Evolutionary conservation across 2,797 vertebrate genomes (phyloP).

Genomic region (Amblyopsis hoosieri): DNA sequence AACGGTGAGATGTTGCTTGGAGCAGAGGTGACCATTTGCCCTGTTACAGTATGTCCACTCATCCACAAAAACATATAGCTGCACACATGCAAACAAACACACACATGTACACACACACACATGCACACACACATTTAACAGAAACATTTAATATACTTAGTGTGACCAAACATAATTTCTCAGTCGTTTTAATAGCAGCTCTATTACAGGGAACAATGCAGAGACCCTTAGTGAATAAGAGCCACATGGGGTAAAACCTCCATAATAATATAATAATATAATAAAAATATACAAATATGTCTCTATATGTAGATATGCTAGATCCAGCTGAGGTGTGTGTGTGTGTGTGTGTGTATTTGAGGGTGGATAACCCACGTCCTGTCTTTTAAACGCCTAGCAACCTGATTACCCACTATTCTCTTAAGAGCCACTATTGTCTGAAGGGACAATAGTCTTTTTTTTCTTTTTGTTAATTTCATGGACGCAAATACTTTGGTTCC

Average conservation of each 20-base stretch:
- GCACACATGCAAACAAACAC: background rate
- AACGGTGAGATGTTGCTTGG: conserved; percentile 47
- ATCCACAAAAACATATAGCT: background rate
- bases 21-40: conserved; percentile 48
- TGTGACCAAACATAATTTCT: too few species aligned
- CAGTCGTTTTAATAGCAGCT: conserved; percentile 2
- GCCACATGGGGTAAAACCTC: background rate
- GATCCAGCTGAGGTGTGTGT: conserved; percentile 4
- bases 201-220: background rate
- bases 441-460: conserved; percentile 61
- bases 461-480: background rate
- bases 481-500: background rate
- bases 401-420: conserved; percentile 76
- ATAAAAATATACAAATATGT: background rate
- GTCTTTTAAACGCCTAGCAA: conserved; percentile 73
- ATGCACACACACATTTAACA: background rate
- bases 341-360: conserved; percentile 14
- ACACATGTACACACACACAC: background rate
- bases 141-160: too few species aligned
- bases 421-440: conserved; percentile 76
- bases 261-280: background rate
- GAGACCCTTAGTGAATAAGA: background rate
- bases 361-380: conserved; percentile 56
- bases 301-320: conserved; percentile 10
- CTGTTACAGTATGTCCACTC: conserved; percentile 8